Conservation (phyloP, 1,140 invertebrate species). For the Nasonia giraulti region DNA sequence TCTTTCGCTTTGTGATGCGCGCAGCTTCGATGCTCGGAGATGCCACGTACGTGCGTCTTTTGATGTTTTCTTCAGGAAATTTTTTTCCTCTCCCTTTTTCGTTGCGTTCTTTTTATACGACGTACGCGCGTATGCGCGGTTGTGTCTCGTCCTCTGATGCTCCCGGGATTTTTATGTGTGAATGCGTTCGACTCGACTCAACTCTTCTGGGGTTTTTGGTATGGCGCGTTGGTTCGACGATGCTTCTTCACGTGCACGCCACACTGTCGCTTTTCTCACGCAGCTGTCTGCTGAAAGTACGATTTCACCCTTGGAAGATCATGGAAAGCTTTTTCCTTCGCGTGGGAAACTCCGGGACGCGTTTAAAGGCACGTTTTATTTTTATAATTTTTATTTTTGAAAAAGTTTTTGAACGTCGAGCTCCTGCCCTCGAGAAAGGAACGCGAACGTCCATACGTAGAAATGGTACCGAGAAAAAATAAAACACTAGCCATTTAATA, state of each 20-base stretch:
- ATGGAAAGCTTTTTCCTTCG: too few relatives aligned
- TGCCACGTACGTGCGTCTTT: slow-evolving; percentile 20
- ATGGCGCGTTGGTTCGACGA: too few relatives aligned
- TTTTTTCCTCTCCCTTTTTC: background rate
- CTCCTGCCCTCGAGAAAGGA: slow-evolving; percentile 16
- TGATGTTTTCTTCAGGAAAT: slow-evolving; percentile 18
- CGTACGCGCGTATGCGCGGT: background rate
- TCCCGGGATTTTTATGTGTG: background rate
- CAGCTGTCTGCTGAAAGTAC: background rate
- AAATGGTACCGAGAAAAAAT: slow-evolving; percentile 21
- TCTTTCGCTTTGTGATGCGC: background rate
- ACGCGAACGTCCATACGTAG: slow-evolving; percentile 1
- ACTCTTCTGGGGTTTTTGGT: too few relatives aligned
- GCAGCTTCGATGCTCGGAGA: background rate
- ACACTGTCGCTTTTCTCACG: background rate
- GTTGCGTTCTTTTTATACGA: background rate
- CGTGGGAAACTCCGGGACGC: too few relatives aligned
- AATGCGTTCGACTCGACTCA: background rate
- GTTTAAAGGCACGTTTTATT: too few relatives aligned
- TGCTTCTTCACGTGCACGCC: background rate
- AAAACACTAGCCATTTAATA: slow-evolving; percentile 51
- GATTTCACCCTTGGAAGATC: background rate
- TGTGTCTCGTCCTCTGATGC: background rate
- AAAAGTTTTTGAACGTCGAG: slow-evolving; percentile 30
- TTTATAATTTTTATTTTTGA: too few relatives aligned